Conservation (phyloP, 2,797 vertebrate species). For the Pantherophis vulpinus region DNA sequence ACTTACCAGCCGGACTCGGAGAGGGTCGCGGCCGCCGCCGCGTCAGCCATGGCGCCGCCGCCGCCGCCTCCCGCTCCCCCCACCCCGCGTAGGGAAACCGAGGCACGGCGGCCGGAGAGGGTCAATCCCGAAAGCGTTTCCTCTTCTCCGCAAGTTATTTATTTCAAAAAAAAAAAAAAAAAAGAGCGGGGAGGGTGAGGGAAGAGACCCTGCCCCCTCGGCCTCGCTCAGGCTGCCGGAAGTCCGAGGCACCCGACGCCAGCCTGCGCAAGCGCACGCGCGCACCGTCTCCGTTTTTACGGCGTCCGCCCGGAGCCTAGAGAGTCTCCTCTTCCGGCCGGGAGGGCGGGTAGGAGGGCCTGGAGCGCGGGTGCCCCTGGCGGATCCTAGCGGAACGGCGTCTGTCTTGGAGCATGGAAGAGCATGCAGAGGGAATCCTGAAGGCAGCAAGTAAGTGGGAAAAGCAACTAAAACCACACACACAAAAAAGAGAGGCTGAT, state of each 20-base stretch:
- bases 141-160: neutral
- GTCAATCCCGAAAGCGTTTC: neutral
- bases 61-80: neutral
- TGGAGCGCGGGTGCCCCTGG: neutral
- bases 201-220: neutral
- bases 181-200: no score
- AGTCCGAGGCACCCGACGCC: neutral
- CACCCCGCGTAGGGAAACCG: neutral
- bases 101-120: neutral
- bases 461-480: no score
- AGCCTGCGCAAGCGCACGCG: neutral
- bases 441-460: no score
- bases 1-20: conserved; percentile 23
- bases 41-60: neutral
- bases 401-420: neutral
- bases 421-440: neutral
- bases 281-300: neutral
- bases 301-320: neutral
- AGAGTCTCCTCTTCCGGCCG: neutral
- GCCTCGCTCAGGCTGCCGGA: neutral
- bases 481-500: no score
- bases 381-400: neutral
- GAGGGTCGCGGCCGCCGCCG: neutral
- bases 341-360: rapidly evolving
- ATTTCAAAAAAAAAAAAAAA: neutral